Percentiles rank a stretch among this genome's conserved stretches.
These are phyloP conservation scores for Calidris pygmaea DNA, from an alignment of 2,113 vertebrate species.

Conservation along the genomic window DNA sequence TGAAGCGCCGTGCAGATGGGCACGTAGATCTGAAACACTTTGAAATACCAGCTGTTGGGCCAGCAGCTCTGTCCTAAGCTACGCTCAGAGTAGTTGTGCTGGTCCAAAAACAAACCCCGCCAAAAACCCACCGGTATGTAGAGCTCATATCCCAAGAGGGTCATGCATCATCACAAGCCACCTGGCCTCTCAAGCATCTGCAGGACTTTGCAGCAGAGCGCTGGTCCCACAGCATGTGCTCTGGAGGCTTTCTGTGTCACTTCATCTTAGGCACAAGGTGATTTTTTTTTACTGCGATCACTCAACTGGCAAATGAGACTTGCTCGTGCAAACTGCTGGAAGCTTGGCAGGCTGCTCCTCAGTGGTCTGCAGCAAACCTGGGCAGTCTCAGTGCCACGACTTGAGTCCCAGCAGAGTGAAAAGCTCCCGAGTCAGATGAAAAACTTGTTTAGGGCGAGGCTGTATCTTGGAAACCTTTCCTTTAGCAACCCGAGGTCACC, in stretches of 20 bases:
- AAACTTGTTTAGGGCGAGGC: background rate
- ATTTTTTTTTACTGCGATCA: background rate
- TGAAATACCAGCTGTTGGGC: background rate
- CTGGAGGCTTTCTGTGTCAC: background rate
- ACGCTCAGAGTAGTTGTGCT: background rate
- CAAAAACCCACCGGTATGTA: background rate
- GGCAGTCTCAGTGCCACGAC: background rate
- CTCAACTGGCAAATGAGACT: background rate
- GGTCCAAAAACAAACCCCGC: background rate
- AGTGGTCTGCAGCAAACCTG: rapidly evolving
- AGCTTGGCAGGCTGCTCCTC: background rate
- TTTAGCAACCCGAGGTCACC: background rate
- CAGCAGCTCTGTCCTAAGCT: background rate
- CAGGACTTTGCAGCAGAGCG: background rate
- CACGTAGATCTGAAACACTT: background rate
- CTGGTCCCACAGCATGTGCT: background rate
- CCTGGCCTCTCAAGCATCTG: background rate
- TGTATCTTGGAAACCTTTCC: background rate
- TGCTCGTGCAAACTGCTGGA: background rate
- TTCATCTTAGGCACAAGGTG: background rate
- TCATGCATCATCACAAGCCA: background rate
- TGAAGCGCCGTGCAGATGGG: background rate
- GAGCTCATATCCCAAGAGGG: background rate
- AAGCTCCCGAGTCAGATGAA: background rate
- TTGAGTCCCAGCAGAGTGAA: background rate